These are phyloP conservation scores for Caenorhabditis zanzibari DNA, from an alignment of 2,888 invertebrate genomes.

Conservation along the genomic window DNA sequence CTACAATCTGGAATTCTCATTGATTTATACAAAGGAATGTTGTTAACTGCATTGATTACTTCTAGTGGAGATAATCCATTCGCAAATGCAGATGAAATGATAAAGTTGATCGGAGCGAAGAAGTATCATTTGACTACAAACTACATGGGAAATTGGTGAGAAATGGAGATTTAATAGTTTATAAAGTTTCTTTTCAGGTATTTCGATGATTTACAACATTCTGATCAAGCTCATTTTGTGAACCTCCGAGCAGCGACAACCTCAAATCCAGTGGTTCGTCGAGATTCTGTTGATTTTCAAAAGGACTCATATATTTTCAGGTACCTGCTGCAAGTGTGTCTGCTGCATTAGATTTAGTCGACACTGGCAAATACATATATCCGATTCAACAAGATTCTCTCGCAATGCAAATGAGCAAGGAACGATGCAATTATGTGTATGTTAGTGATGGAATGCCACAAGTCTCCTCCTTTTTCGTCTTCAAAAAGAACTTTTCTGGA, in stretches of 20 bases:
- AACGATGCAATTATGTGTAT: constrained; percentile 75
- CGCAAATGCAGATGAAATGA: constrained; percentile 69
- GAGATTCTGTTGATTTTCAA: neutral
- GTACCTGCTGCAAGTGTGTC: constrained; percentile 69
- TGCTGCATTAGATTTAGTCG: constrained; percentile 77
- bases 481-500: constrained; percentile 61
- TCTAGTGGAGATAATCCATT: constrained; percentile 70
- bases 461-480: constrained; percentile 68
- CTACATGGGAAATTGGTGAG: constrained; percentile 72
- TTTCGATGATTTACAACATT: constrained; percentile 70
- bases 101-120: constrained; percentile 66
- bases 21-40: constrained; percentile 66
- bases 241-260: constrained; percentile 67
- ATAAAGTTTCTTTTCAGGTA: too few relatives aligned
- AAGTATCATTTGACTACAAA: constrained; percentile 73
- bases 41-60: constrained; percentile 70
- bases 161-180: neutral
- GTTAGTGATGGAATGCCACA: constrained; percentile 75
- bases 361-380: constrained; percentile 73
- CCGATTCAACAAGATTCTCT: constrained; percentile 77
- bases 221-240: constrained; percentile 68
- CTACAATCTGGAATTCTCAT: constrained; percentile 71
- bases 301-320: constrained; percentile 29
- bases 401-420: constrained; percentile 74
- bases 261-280: constrained; percentile 70